A percentile compares a stretch with the other conserved stretches of the same genome.
Evolutionary conservation across 2,888 invertebrate species (phyloP).

Genomic region (Drosophila parthenogenetica): DNA sequence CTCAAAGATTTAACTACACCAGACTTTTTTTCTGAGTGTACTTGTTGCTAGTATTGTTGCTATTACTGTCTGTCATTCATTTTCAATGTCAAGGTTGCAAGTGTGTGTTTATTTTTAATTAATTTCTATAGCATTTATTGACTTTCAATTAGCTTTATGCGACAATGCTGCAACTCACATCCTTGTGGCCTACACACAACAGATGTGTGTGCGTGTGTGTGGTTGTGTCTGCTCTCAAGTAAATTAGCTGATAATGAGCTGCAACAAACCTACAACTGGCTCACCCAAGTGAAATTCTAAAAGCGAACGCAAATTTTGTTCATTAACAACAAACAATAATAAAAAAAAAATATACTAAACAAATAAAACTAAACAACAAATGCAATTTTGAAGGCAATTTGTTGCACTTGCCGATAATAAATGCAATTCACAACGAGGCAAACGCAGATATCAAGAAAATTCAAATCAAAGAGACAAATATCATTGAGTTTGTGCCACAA

Average conservation of each 20-base stretch:
- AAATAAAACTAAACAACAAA: conserved; percentile 2
- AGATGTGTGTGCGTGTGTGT: background rate
- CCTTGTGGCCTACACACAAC: conserved; percentile 59
- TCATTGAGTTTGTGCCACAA: conserved; percentile 45
- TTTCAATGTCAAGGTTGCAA: conserved; percentile 79
- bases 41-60: conserved; percentile 28
- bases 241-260: conserved; percentile 57
- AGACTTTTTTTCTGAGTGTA: background rate
- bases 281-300: conserved; percentile 35
- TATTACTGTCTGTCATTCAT: conserved; percentile 65
- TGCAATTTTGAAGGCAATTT: conserved; percentile 54
- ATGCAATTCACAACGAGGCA: conserved; percentile 28
- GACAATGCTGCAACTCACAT: conserved; percentile 54
- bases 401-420: conserved; percentile 67
- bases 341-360: conserved; percentile 23
- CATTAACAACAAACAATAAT: conserved; percentile 44
- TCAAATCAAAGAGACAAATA: conserved; percentile 20
- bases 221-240: conserved; percentile 45
- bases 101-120: conserved; percentile 61
- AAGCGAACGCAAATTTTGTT: conserved; percentile 40
- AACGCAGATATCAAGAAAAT: background rate
- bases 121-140: conserved; percentile 73
- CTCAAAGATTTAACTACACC: too few relatives aligned
- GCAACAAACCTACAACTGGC: conserved; percentile 13
- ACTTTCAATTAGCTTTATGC: conserved; percentile 75